These are phyloP conservation scores for Eueides isabella DNA, from an alignment of 1,140 invertebrate genomes.

Conservation along the genomic window DNA sequence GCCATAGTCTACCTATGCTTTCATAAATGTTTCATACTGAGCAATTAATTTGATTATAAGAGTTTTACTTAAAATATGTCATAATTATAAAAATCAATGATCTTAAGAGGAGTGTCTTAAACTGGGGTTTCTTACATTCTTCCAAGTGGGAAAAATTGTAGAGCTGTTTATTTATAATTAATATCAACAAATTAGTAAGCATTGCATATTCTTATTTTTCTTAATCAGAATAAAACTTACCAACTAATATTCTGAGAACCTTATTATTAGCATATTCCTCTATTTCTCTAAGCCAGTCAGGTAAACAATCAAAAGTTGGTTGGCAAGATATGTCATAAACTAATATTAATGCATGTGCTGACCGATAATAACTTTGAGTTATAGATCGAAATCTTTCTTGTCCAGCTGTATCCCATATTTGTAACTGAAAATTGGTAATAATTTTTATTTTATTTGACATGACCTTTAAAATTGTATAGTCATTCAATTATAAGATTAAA, in stretches of 20 bases:
- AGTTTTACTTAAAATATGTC: too few species aligned
- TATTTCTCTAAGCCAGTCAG: slow-evolving; percentile 97
- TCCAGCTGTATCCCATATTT: slow-evolving; percentile 99
- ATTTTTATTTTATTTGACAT: not conserved
- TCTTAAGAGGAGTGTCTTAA: too few species aligned
- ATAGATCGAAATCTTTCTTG: slow-evolving; percentile 99
- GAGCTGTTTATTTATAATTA: too few species aligned
- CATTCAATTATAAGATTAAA: too few species aligned
- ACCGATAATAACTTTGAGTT: slow-evolving; percentile 98
- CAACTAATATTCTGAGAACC: slow-evolving; percentile 95
- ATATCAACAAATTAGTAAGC: too few species aligned
- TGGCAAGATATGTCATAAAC: slow-evolving; percentile 99
- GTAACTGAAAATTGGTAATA: slow-evolving; percentile 86
- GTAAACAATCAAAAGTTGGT: slow-evolving; percentile 97
- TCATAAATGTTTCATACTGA: too few species aligned
- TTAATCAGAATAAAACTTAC: slow-evolving; percentile 80
- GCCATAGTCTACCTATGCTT: too few species aligned
- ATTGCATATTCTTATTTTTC: too few species aligned
- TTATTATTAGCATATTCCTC: slow-evolving; percentile 98
- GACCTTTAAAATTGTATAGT: not conserved
- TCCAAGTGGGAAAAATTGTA: too few species aligned
- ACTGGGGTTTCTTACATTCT: too few species aligned
- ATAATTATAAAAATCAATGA: too few species aligned
- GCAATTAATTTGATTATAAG: too few species aligned
- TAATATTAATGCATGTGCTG: slow-evolving; percentile 97